Percentiles rank a stretch among this genome's conserved stretches.
Conservation (phyloP, 2,113 vertebrate species). For the Lamprotornis superbus region DNA sequence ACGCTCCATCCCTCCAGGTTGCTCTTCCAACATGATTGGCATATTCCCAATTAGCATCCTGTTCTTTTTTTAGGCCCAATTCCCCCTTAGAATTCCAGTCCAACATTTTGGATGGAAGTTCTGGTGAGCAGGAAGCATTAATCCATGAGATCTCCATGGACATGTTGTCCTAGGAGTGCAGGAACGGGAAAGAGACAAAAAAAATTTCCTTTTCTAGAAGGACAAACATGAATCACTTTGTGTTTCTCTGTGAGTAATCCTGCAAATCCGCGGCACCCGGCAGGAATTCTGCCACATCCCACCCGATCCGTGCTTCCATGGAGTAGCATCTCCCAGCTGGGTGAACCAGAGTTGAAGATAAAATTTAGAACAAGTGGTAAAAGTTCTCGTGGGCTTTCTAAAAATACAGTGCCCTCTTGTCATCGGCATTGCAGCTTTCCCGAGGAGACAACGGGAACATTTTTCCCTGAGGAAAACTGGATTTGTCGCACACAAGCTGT, state of each 20-base stretch:
- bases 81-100: neutral
- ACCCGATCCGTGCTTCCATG: rapidly evolving
- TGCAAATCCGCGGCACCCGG: neutral
- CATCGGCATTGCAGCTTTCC: neutral
- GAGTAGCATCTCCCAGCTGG: neutral
- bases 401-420: neutral
- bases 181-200: neutral
- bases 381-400: neutral
- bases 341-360: neutral
- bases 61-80: neutral
- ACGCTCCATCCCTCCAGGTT: neutral
- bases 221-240: neutral
- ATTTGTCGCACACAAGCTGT: neutral
- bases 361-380: neutral
- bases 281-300: neutral
- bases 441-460: neutral
- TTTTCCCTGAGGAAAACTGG: neutral
- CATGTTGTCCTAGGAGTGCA: neutral
- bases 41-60: neutral
- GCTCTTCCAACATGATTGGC: neutral
- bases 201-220: neutral
- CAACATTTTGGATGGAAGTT: neutral
- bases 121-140: neutral
- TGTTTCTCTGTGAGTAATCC: constrained; percentile 3
- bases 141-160: neutral